Evolutionary conservation across 2,888 invertebrate species (phyloP), one percentile per base, ranked within the genome.

Genomic region (Oligia strigilis): DNA sequence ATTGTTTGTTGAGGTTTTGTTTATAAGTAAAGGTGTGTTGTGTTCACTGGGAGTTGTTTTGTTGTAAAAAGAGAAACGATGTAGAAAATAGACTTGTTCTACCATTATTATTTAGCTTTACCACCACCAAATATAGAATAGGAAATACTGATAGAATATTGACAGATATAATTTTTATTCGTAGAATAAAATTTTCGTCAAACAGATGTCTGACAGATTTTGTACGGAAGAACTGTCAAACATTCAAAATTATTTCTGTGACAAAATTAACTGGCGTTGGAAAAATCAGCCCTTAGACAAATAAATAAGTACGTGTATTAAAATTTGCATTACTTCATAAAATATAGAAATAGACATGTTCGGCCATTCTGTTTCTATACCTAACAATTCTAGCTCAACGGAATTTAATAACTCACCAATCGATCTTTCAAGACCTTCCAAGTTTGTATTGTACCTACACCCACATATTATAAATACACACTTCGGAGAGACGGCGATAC

Each of bases 341-440:
- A 60, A 29, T 6, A 4, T 14, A 52, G 9, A 19, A 66, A 58
- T 29, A 49, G 2, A 43, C 0, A 11, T 5, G 6, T 46, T n/a
- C 14, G 1, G 43, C 1, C 6, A 23, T 36, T 64, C 13, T 43
- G 67, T 80, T 75, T 60, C 52, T 17, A 46, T 77, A 52, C 14
- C 36, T 43, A 65, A 46, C 29, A 78, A 72, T 76, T 55, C 62
- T 80, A 80, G 76, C 11, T 62, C 46, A 62, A 58, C 29, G 69
- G 76, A 80, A 84, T 84, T 84, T 75, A 72, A 84, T 85, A 87
- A 46, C 79, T 49, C 14, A 60, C 58, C 70, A 64, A 87, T 80
- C 85, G 75, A 80, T 84, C 60, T 79, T 65, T 62, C 46, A n/a
- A 77, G 80, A 75, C 69, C 52, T 72, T 72, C 80, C 72, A 62